Percentiles rank a stretch among this genome's conserved stretches.
Conservation (phyloP, 2,113 vertebrate species). For the Tyrannus savana region DNA sequence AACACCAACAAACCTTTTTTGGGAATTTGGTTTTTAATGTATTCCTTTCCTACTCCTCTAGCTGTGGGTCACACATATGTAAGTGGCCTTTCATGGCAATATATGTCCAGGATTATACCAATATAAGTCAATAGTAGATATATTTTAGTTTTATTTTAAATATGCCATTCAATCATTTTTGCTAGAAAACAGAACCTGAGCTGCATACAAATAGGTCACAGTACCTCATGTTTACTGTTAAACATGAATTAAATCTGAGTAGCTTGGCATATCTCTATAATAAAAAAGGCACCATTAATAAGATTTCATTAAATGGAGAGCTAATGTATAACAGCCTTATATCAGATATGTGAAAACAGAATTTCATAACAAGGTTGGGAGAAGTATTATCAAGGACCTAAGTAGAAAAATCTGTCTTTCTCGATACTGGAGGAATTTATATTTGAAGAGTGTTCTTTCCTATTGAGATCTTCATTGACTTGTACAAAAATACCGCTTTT, state of each 20-base stretch:
- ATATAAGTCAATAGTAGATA: neutral
- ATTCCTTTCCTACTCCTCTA: neutral
- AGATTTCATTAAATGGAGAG: slow-evolving; percentile 59
- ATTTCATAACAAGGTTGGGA: slow-evolving; percentile 59
- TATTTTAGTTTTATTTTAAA: slow-evolving; percentile 4
- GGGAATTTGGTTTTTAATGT: neutral
- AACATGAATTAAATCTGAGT: slow-evolving; percentile 54
- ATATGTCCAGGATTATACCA: neutral
- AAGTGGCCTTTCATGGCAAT: neutral
- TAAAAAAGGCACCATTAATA: slow-evolving; percentile 62
- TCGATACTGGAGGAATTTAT: slow-evolving; percentile 69
- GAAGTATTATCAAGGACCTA: slow-evolving; percentile 44
- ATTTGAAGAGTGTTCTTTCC: slow-evolving; percentile 77
- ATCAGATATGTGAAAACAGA: slow-evolving; percentile 68
- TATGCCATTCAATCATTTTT: neutral
- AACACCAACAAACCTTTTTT: neutral
- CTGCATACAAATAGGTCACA: slow-evolving; percentile 45
- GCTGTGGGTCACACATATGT: neutral
- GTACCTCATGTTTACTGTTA: slow-evolving; percentile 48
- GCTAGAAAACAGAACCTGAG: neutral
- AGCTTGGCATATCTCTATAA: slow-evolving; percentile 45
- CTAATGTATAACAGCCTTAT: slow-evolving; percentile 57
- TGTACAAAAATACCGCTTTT: slow-evolving; percentile 82
- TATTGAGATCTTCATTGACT: slow-evolving; percentile 83
- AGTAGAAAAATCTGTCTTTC: slow-evolving; percentile 58